These are phyloP conservation scores for Cettia cetti DNA, from an alignment of 2,113 vertebrate species.

Conservation along the genomic window DNA sequence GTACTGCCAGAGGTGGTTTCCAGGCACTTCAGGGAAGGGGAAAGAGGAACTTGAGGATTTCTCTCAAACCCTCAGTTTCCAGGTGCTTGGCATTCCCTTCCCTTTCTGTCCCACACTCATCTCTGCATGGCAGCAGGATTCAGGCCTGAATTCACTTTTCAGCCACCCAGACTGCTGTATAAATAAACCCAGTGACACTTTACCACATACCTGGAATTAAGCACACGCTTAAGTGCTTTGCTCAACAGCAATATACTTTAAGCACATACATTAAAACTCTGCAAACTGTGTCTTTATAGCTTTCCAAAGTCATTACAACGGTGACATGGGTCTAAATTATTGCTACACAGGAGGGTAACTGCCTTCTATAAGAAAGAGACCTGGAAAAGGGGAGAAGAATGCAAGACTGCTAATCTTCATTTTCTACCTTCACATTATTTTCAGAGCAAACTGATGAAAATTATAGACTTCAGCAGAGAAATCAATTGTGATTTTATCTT, in stretches of 20 bases:
- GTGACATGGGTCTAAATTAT: conserved; percentile 41
- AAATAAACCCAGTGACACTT: conserved; percentile 42
- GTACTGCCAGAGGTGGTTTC: background rate
- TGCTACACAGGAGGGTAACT: background rate
- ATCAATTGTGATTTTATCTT: background rate
- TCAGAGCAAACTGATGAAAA: background rate
- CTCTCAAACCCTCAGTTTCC: background rate
- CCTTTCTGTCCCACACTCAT: background rate
- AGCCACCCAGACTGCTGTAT: background rate
- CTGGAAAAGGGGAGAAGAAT: background rate
- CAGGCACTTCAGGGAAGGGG: background rate
- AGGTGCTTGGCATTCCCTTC: background rate
- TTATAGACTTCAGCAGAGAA: background rate
- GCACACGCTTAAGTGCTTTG: conserved; percentile 46
- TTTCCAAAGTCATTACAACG: conserved; percentile 10
- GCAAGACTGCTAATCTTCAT: background rate
- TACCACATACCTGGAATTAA: conserved; percentile 42
- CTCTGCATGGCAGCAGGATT: background rate
- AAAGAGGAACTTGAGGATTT: background rate
- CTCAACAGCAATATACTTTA: conserved; percentile 64
- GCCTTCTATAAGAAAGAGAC: background rate
- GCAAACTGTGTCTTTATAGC: conserved; percentile 56
- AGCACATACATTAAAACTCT: conserved; percentile 58
- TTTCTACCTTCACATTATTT: background rate
- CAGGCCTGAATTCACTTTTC: background rate